Evolutionary conservation across 2,113 vertebrate species (phyloP).

Genomic region (Psephotus haematonotus): DNA sequence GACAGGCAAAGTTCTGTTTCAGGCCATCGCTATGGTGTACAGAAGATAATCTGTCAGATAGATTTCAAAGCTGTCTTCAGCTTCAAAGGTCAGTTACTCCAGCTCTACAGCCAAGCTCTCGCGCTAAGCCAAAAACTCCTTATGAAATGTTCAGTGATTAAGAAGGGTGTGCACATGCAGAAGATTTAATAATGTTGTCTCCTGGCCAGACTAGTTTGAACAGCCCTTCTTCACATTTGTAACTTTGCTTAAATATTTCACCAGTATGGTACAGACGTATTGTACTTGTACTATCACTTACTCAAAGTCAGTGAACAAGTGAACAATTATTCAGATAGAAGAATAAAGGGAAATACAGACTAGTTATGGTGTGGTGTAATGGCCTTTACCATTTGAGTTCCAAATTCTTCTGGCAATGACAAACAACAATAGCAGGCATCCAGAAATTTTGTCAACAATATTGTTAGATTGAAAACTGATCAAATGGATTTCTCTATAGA

Average conservation of each 20-base stretch:
- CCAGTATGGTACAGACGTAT: not conserved
- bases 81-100: not conserved
- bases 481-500: not conserved
- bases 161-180: not conserved
- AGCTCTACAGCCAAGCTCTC: not conserved
- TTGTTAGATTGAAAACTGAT: not conserved
- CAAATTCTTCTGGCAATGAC: not conserved
- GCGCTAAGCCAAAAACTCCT: not conserved
- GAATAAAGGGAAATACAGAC: not conserved
- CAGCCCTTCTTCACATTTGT: not conserved
- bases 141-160: not conserved
- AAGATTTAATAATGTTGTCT: not conserved
- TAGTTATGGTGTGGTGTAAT: not conserved
- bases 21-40: not conserved
- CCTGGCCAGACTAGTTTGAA: not conserved
- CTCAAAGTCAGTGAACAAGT: not conserved
- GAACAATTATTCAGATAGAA: not conserved
- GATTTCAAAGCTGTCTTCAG: not conserved
- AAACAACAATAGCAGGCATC: not conserved
- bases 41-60: not conserved
- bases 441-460: not conserved
- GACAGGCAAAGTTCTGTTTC: not conserved
- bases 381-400: not conserved
- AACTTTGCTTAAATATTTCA: not conserved
- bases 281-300: not conserved